These are phyloP conservation scores for Incurvaria masculella DNA, from an alignment of 2,888 invertebrate genomes.

Conservation along the genomic window DNA sequence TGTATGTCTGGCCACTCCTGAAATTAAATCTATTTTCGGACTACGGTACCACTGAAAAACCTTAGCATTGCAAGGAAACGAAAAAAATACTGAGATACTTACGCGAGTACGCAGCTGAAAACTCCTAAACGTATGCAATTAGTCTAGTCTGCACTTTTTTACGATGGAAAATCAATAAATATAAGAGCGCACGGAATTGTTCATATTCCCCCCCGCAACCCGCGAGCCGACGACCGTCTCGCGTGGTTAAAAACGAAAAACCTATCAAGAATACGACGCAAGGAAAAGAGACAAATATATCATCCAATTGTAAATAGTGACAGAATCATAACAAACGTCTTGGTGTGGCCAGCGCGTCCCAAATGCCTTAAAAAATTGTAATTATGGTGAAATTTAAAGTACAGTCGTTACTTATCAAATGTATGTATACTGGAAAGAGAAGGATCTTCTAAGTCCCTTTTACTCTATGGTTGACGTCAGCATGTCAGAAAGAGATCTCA, in stretches of 20 bases:
- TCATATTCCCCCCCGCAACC: slow-evolving; percentile 38
- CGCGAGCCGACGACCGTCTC: slow-evolving; percentile 26
- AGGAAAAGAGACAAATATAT: slow-evolving; percentile 43
- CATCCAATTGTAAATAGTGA: slow-evolving; percentile 48
- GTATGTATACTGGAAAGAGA: too few relatives aligned
- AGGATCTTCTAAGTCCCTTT: too few relatives aligned
- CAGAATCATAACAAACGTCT: slow-evolving; percentile 43
- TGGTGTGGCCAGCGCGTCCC: neutral
- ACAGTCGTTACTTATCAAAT: too few relatives aligned
- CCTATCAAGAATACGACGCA: slow-evolving; percentile 44
- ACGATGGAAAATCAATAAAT: slow-evolving; percentile 55
- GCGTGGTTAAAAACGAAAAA: slow-evolving; percentile 50
- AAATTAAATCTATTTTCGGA: neutral
- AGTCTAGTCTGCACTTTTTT: slow-evolving; percentile 33
- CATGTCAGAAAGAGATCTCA: too few relatives aligned
- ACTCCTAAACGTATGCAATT: slow-evolving; percentile 42
- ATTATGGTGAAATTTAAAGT: too few relatives aligned
- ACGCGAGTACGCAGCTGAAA: slow-evolving; percentile 28
- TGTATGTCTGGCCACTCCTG: neutral
- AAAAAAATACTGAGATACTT: slow-evolving; percentile 22
- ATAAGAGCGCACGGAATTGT: slow-evolving; percentile 47
- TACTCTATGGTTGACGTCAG: too few relatives aligned
- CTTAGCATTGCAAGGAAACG: too few relatives aligned
- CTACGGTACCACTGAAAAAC: neutral
- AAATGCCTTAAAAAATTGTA: too few relatives aligned